Percentiles rank a stretch among this genome's conserved stretches.
phyloP scores from a whole-genome alignment of 2,113 vertebrate species.

The Thalassoma bifasciatum region DNA sequence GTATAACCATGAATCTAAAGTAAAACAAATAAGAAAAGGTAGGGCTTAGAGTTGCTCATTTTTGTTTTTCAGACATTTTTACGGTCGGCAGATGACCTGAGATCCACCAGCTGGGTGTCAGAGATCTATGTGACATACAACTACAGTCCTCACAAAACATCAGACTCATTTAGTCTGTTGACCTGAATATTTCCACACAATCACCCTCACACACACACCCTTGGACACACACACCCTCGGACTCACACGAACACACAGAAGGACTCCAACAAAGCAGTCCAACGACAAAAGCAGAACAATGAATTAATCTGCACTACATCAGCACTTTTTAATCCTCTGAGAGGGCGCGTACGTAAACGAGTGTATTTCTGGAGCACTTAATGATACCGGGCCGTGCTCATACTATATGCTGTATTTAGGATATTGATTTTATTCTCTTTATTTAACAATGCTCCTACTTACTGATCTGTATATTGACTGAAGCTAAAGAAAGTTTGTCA shows the following conservation, averaged over 20 bases:
- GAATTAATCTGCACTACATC: background rate
- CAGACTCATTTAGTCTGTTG: conserved; percentile 51
- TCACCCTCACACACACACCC: conserved; percentile 11
- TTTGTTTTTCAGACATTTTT: background rate
- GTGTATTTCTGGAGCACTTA: too few species aligned
- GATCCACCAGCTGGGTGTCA: conserved; percentile 15
- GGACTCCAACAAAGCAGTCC: background rate
- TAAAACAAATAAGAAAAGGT: too few species aligned
- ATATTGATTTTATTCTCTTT: too few species aligned
- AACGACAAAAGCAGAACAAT: conserved; percentile 5
- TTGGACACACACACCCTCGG: conserved; percentile 2
- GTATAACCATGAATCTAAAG: too few species aligned
- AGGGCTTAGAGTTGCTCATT: too few species aligned
- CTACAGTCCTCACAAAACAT: conserved; percentile 48
- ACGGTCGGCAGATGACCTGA: conserved; percentile 7
- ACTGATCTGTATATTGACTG: too few species aligned
- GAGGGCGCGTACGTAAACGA: background rate
- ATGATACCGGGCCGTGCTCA: too few species aligned
- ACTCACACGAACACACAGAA: conserved; percentile 4
- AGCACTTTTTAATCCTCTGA: background rate
- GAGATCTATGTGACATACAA: conserved; percentile 22
- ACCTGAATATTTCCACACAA: conserved; percentile 62
- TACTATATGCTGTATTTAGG: too few species aligned
- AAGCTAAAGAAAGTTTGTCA: background rate
- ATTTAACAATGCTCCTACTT: too few species aligned